Conservation (phyloP, 2,888 invertebrate genomes). For the Spisula subtruncata region DNA sequence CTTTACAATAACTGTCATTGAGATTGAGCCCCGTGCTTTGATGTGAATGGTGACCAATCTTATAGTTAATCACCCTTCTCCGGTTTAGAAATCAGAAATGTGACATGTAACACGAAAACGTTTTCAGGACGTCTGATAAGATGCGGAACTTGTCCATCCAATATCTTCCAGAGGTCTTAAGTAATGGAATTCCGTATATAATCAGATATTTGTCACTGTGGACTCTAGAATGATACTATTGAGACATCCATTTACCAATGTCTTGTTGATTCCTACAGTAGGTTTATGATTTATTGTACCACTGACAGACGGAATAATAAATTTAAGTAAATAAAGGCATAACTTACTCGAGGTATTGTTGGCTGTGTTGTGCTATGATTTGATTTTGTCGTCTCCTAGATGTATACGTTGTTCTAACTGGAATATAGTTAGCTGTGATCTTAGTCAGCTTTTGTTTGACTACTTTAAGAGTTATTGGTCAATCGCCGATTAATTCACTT, state of each 20-base stretch:
- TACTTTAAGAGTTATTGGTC: not conserved
- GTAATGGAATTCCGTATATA: too few relatives aligned
- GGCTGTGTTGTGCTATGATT: constrained; percentile 20
- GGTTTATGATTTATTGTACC: too few relatives aligned
- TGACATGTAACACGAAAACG: too few relatives aligned
- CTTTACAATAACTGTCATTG: too few relatives aligned
- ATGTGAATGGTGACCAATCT: constrained; percentile 21
- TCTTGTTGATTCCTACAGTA: too few relatives aligned
- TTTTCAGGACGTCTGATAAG: not conserved
- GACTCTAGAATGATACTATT: too few relatives aligned
- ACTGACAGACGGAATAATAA: too few relatives aligned
- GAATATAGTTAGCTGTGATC: not conserved
- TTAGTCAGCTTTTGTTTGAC: not conserved
- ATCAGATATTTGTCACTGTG: too few relatives aligned
- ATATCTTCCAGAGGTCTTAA: not conserved
- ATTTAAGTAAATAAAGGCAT: constrained; percentile 67
- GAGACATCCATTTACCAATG: too few relatives aligned
- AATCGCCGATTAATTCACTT: not conserved
- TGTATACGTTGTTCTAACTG: not conserved
- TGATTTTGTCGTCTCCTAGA: not conserved
- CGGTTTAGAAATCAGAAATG: too few relatives aligned
- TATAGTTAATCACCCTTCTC: constrained; percentile 27
- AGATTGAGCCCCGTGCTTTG: too few relatives aligned
- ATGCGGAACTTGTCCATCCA: not conserved
- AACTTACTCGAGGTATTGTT: constrained; percentile 49